Conservation (phyloP, 2,797 vertebrate species). For the Geotrypetes seraphini region DNA sequence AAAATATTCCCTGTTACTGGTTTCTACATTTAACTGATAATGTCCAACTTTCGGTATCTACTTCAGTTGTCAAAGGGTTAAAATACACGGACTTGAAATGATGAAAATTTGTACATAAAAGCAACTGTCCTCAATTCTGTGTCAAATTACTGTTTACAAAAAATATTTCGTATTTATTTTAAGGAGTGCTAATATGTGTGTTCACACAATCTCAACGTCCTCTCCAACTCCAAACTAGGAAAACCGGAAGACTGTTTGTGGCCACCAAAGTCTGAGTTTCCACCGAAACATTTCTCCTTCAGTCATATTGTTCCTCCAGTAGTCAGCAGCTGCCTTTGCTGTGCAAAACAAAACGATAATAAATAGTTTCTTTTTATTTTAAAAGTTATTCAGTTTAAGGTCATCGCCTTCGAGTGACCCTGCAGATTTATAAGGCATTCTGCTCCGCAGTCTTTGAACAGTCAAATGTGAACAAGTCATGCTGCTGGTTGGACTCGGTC, state of each 20-base stretch:
- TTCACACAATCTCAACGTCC: conserved; percentile 38
- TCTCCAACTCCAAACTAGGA: conserved; percentile 24
- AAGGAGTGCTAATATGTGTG: conserved; percentile 45
- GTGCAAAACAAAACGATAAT: conserved; percentile 98
- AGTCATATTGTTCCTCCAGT: conserved; percentile 64
- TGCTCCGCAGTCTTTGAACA: conserved; percentile 85
- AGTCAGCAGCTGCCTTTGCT: conserved; percentile 94
- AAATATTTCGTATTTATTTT: conserved; percentile 32
- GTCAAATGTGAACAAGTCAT: conserved; percentile 57
- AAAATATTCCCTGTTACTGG: conserved; percentile 47
- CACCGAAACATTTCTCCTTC: conserved; percentile 39
- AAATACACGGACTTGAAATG: conserved; percentile 59
- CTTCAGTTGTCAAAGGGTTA: conserved; percentile 58
- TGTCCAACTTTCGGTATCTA: conserved; percentile 52
- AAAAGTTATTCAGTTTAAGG: conserved; percentile 72
- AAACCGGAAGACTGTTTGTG: conserved; percentile 53
- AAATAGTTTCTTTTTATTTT: conserved; percentile 85
- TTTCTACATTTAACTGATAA: conserved; percentile 47
- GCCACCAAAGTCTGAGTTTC: conserved; percentile 44
- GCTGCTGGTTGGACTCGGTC: conserved; percentile 63
- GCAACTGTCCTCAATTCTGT: conserved; percentile 58
- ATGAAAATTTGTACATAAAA: conserved; percentile 54
- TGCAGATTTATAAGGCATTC: conserved; percentile 80
- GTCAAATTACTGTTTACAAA: conserved; percentile 55
- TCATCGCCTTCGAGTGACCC: conserved; percentile 74